Evolutionary conservation across 1,140 invertebrate genomes (phyloP).

Genomic region (Grapholita molesta): DNA sequence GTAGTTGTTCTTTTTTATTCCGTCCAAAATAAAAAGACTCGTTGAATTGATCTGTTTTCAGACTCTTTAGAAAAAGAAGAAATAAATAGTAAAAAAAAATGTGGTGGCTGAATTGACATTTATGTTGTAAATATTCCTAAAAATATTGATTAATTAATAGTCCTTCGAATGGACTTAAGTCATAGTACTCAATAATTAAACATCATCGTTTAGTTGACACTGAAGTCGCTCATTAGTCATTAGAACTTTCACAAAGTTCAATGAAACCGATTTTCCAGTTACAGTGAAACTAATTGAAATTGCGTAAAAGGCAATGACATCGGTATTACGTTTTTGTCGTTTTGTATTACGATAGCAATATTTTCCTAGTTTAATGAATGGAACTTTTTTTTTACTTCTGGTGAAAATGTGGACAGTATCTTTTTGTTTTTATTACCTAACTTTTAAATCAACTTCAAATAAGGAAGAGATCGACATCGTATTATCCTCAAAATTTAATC

Average conservation of each 20-base stretch:
- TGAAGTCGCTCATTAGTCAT: constrained; percentile 26
- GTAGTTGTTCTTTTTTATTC: too few relatives aligned
- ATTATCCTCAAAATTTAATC: neutral
- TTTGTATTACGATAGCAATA: neutral
- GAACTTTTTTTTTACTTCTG: neutral
- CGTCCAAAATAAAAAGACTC: too few relatives aligned
- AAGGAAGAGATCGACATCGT: constrained; percentile 5
- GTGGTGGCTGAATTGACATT: too few relatives aligned
- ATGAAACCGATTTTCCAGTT: constrained; percentile 55
- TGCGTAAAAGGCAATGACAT: constrained; percentile 20
- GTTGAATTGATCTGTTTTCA: too few relatives aligned
- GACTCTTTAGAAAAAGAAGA: too few relatives aligned
- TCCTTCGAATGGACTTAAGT: too few relatives aligned
- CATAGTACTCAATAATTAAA: neutral
- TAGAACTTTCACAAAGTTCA: constrained; percentile 55
- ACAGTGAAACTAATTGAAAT: constrained; percentile 42
- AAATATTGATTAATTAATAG: too few relatives aligned
- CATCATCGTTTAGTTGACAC: neutral
- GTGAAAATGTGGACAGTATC: neutral
- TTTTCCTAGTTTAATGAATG: neutral
- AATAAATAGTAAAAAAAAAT: too few relatives aligned
- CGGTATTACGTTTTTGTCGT: constrained; percentile 1
- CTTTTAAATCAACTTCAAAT: neutral
- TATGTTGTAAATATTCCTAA: too few relatives aligned
- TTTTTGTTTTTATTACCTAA: neutral